These are phyloP conservation scores for Apostichopus leukothele DNA, from an alignment of 53 echinoderm and acorn worm species.

Conservation along the genomic window DNA sequence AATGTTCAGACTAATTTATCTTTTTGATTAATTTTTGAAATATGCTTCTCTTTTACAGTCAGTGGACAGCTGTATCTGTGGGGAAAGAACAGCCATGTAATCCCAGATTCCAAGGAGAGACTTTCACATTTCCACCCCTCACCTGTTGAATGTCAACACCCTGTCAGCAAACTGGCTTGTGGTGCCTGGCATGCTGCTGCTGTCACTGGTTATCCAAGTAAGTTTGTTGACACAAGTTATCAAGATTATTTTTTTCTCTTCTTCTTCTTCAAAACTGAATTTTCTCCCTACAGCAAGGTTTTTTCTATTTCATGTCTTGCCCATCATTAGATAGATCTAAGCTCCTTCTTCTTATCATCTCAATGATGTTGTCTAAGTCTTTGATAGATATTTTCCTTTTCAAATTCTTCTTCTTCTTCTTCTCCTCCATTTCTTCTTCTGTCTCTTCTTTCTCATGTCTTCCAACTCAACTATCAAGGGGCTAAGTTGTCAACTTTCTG, in stretches of 20 bases:
- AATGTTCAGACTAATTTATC: too few species aligned
- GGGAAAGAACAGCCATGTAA: conserved; percentile 92
- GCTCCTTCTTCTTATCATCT: conserved; percentile 2
- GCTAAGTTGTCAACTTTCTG: neutral
- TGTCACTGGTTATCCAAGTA: conserved; percentile 83
- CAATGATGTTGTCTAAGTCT: neutral
- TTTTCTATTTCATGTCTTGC: neutral
- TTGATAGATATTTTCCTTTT: neutral
- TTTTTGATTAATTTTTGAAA: too few species aligned
- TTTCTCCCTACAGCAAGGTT: neutral
- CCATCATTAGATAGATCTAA: neutral
- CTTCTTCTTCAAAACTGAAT: neutral
- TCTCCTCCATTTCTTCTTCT: neutral
- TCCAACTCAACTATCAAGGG: neutral
- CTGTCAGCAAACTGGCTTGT: conserved; percentile 70
- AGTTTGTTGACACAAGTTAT: neutral
- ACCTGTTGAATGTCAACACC: conserved; percentile 33
- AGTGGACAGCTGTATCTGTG: conserved; percentile 90
- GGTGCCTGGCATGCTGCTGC: conserved; percentile 95
- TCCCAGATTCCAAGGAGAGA: conserved; percentile 45
- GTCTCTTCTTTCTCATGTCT: conserved; percentile 13
- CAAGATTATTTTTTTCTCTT: neutral
- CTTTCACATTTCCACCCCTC: conserved; percentile 17
- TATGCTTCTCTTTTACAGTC: conserved; percentile 48
- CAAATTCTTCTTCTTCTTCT: neutral